These are phyloP conservation scores for Drosophila baimaii DNA, from an alignment of 1,140 invertebrate genomes.

Conservation along the genomic window DNA sequence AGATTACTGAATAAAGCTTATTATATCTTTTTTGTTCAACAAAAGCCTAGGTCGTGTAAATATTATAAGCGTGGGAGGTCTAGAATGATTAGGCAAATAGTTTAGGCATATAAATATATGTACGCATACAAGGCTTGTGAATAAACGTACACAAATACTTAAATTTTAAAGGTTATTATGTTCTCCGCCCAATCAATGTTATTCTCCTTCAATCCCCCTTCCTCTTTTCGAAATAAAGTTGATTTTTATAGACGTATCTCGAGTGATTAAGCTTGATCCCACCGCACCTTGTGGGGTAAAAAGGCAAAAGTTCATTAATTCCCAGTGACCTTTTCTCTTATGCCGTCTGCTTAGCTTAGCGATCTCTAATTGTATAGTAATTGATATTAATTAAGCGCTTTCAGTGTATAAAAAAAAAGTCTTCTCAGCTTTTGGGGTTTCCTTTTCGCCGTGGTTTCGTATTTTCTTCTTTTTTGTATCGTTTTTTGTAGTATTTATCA, in stretches of 20 bases:
- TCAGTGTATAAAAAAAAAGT: conserved; percentile 39
- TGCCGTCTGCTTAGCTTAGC: conserved; percentile 33
- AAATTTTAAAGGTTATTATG: background rate
- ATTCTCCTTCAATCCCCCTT: background rate
- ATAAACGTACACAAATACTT: background rate
- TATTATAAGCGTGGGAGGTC: conserved; percentile 12
- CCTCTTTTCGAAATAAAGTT: background rate
- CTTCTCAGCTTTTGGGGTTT: conserved; percentile 12
- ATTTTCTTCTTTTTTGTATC: background rate
- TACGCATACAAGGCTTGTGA: too few relatives aligned
- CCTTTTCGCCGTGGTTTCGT: conserved; percentile 1
- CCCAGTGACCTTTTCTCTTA: conserved; percentile 51
- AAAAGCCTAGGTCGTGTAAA: conserved; percentile 1
- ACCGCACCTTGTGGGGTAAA: conserved; percentile 34
- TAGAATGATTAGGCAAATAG: conserved; percentile 18
- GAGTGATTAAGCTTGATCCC: conserved; percentile 35
- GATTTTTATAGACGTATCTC: conserved; percentile 6
- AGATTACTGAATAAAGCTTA: background rate
- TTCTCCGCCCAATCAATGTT: conserved; percentile 9
- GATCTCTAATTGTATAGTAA: conserved; percentile 77
- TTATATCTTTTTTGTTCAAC: background rate
- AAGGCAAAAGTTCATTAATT: conserved; percentile 62
- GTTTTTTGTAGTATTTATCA: conserved; percentile 13
- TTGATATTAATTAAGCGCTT: conserved; percentile 75
- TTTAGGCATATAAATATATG: background rate